Percentiles rank a stretch among this genome's conserved stretches.
Evolutionary conservation across 2,797 vertebrate species (phyloP).

Genomic region (Xerus rutilus): DNA sequence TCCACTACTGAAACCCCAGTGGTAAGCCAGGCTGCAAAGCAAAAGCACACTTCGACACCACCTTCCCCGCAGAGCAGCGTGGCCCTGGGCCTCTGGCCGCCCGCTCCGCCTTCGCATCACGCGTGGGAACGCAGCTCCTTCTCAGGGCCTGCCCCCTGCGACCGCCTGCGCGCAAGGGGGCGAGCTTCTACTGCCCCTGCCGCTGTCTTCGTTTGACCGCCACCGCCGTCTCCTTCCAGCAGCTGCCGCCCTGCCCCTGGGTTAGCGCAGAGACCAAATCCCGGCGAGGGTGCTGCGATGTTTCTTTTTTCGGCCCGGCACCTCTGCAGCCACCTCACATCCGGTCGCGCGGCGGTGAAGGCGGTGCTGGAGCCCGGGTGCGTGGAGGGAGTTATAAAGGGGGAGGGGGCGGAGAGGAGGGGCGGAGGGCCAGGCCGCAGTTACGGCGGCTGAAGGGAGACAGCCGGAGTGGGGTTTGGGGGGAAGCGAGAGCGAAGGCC

Average conservation of each 20-base stretch:
- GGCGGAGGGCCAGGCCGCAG: conserved; percentile 73
- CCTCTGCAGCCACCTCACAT: conserved; percentile 60
- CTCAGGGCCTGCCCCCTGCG: conserved; percentile 18
- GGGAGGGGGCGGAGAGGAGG: conserved; percentile 75
- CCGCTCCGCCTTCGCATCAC: neutral
- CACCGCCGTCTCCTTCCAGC: neutral
- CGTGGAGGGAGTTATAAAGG: conserved; percentile 84
- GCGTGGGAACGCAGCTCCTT: conserved; percentile 61
- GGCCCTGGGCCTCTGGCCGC: accelerated
- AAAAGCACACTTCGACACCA: neutral
- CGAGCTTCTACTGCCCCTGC: too few relatives aligned
- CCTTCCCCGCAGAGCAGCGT: accelerated
- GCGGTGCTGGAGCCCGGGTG: conserved; percentile 60
- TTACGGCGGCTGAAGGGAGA: conserved; percentile 87
- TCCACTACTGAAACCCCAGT: accelerated
- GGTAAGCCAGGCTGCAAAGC: accelerated
- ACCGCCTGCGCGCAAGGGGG: conserved; percentile 62
- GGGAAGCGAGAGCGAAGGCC: conserved; percentile 65
- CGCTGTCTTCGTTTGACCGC: neutral
- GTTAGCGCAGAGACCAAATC: neutral
- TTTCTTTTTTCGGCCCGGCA: conserved; percentile 59
- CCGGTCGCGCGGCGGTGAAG: conserved; percentile 63
- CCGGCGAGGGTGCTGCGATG: neutral
- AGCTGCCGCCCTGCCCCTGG: neutral
- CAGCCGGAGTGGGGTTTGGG: conserved; percentile 17